These are phyloP conservation scores for Anser brachyrhynchus DNA, from an alignment of 2,113 vertebrate genomes.

Conservation along the genomic window DNA sequence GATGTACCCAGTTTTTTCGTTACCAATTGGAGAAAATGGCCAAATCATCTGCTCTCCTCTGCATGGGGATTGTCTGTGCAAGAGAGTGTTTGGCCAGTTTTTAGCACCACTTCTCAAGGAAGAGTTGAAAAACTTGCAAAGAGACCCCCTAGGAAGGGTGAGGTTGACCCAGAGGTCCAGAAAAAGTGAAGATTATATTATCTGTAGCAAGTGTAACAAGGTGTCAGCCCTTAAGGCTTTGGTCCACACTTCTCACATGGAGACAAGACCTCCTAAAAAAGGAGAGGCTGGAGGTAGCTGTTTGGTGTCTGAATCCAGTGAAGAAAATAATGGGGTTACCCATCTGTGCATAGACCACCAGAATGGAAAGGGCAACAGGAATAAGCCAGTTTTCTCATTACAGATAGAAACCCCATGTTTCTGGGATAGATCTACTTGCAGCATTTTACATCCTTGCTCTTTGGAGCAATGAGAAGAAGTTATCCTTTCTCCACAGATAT, in stretches of 20 bases:
- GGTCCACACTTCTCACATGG: not conserved
- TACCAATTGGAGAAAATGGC: not conserved
- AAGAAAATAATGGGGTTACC: not conserved
- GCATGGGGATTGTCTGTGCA: accelerated
- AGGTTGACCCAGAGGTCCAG: not conserved
- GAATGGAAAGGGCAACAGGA: not conserved
- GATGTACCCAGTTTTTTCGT: not conserved
- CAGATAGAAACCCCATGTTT: not conserved
- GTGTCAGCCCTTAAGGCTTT: not conserved
- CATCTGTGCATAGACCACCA: not conserved
- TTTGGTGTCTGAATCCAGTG: not conserved
- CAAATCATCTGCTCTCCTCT: not conserved
- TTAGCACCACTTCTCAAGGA: not conserved
- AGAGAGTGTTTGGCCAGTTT: not conserved
- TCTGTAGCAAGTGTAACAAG: not conserved
- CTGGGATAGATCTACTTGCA: not conserved
- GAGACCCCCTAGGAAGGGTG: not conserved
- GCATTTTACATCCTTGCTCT: not conserved
- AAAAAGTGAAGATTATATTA: not conserved
- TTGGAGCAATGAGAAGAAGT: not conserved
- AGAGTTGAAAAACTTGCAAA: not conserved
- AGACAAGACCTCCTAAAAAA: not conserved
- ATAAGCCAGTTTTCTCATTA: not conserved
- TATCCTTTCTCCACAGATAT: not conserved
- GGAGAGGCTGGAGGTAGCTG: not conserved